Conservation (phyloP, 2,113 vertebrate genomes). For the Myiozetetes cayanensis region DNA sequence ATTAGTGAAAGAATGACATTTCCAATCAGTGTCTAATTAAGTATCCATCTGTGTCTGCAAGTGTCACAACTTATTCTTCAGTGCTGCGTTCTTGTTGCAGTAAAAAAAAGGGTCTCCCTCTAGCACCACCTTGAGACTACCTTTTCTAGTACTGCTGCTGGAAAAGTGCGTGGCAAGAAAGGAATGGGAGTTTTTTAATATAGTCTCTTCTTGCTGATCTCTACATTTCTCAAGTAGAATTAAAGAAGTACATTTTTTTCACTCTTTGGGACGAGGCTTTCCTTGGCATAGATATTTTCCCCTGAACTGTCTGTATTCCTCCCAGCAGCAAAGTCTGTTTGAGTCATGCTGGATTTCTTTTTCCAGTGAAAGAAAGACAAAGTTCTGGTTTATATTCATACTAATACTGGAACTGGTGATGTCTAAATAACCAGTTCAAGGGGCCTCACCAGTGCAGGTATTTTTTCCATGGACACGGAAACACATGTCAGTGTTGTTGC, state of each 20-base stretch:
- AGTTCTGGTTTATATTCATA: background rate
- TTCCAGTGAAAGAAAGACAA: background rate
- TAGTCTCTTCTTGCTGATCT: background rate
- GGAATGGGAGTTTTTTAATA: background rate
- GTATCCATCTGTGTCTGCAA: background rate
- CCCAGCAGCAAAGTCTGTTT: background rate
- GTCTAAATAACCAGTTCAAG: background rate
- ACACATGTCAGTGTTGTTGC: fast-evolving
- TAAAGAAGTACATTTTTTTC: background rate
- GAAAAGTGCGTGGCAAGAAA: background rate
- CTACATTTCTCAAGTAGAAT: background rate
- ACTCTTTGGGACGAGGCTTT: background rate
- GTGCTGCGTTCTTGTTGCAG: background rate
- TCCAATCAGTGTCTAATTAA: background rate
- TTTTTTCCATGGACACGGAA: background rate
- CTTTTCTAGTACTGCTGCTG: background rate
- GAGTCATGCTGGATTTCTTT: background rate
- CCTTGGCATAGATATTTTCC: background rate
- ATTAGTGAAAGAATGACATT: background rate
- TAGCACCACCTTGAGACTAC: background rate
- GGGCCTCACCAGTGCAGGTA: background rate
- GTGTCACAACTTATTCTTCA: background rate
- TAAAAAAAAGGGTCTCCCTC: background rate
- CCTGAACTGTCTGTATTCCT: background rate
- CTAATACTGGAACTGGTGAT: background rate